Evolutionary conservation across 2,888 invertebrate genomes (phyloP).

Genomic region (Shargacucullia verbasci): DNA sequence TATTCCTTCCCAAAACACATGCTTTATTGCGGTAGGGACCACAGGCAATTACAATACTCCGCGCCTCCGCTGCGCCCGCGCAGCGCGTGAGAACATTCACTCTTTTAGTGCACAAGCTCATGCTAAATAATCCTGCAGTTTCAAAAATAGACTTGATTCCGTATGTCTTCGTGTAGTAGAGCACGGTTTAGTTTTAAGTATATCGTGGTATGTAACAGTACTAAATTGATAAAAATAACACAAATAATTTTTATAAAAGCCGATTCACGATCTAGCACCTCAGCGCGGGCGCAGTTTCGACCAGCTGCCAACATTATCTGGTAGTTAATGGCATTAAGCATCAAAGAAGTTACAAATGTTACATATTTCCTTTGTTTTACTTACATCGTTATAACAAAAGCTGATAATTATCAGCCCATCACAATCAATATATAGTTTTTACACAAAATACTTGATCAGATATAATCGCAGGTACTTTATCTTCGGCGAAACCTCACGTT

Average conservation of each 20-base stretch:
- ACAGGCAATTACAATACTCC: constrained; percentile 72
- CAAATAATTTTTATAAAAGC: too few species aligned
- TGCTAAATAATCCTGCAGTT: constrained; percentile 8
- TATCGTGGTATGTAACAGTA: too few species aligned
- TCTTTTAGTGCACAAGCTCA: constrained; percentile 52
- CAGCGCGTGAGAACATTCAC: constrained; percentile 68
- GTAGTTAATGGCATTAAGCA: background rate
- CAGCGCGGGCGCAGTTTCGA: constrained; percentile 7
- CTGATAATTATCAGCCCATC: constrained; percentile 17
- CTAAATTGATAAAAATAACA: too few species aligned
- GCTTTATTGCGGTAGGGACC: constrained; percentile 67
- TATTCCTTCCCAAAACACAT: constrained; percentile 66
- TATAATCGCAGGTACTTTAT: constrained; percentile 51
- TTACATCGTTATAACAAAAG: constrained; percentile 10
- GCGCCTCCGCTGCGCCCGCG: constrained; percentile 49
- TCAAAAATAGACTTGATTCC: constrained; percentile 12
- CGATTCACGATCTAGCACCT: too few species aligned
- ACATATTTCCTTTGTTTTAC: constrained; percentile 9
- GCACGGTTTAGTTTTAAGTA: constrained; percentile 30
- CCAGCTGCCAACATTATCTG: constrained; percentile 2
- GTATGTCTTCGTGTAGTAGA: constrained; percentile 11
- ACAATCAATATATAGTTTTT: constrained; percentile 47
- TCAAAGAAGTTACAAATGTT: constrained; percentile 24
- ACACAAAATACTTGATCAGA: constrained; percentile 43
- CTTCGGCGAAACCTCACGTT: constrained; percentile 50